Evolutionary conservation across 2,797 vertebrate genomes (phyloP), one percentile per base, ranked within the genome.

Genomic region (Tokudaia tokunoshimensis): DNA sequence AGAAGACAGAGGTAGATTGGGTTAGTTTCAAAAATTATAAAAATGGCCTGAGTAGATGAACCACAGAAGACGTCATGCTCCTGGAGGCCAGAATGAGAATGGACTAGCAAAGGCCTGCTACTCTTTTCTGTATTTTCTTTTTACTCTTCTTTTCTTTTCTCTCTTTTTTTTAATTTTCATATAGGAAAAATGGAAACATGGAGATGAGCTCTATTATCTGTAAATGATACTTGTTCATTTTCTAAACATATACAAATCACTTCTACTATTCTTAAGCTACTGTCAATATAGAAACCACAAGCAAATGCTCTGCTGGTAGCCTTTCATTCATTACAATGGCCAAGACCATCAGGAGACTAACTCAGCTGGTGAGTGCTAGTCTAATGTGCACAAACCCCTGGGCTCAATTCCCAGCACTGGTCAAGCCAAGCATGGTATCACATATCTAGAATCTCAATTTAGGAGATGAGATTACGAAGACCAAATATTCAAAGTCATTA

Each of bases 311-410:
- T 92, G 57, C 31, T 72, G 63, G 17, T 88, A 37, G 86, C 0
- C 47, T 92, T 94, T 63, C 59, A n/a, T 52, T 78, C 57, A 31
- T 52, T 78, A 81, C 83, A 70, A 92, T 90, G 55, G 89, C 34
- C 9, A 74, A 88, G 59, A 37, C 12, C 31, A 90, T 83, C 57
- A n/a, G 4, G 41, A 4, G 10, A 31, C 47, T 34, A 11, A 26
- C 1, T 17, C 26, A 47, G 5, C 37, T 26, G 37, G 22, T 31
- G 29, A 65, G 82, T 47, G 41, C 7, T 41, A 5, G 55, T 55
- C 37, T 83, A 19, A 26, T 83, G 37, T 63, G 3, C 11, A n/a
- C 59, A 31, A 14, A 34, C 61, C 10, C 17, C 50, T 34, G 50
- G 75, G 12, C 13, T 78, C 44, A 50, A 55, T 79, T 79, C 15